A percentile compares a stretch with the other conserved stretches of the same genome.
phyloP scores from a whole-genome alignment of 2,113 vertebrate species.

The Ictalurus punctatus region DNA sequence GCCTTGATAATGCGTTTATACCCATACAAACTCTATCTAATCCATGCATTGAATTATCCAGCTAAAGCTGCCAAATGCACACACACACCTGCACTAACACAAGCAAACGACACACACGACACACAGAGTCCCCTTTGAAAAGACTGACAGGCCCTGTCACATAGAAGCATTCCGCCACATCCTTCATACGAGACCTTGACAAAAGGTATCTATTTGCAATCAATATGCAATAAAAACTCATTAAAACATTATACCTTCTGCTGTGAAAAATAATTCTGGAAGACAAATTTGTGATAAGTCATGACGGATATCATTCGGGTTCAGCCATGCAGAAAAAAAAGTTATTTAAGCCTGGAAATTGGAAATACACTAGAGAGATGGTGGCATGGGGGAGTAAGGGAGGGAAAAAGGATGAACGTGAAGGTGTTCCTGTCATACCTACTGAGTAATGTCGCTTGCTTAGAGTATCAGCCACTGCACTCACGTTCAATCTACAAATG shows the following conservation, averaged over 20 bases:
- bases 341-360: conserved; percentile 70
- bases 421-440: conserved; percentile 17
- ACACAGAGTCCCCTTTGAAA: conserved; percentile 2
- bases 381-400: conserved; percentile 19
- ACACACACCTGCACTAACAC: background rate
- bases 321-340: conserved; percentile 70
- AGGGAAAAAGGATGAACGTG: conserved; percentile 44
- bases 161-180: conserved; percentile 45
- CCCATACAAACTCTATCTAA: conserved; percentile 57
- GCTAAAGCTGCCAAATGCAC: conserved; percentile 33
- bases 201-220: conserved; percentile 69
- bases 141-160: conserved; percentile 27
- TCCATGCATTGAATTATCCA: conserved; percentile 57
- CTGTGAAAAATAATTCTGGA: conserved; percentile 70
- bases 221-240: conserved; percentile 76
- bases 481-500: conserved; percentile 5
- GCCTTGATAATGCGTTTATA: conserved; percentile 62
- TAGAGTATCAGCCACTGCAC: background rate
- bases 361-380: conserved; percentile 48
- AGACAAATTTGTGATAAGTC: conserved; percentile 71
- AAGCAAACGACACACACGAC: background rate
- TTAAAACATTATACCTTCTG: conserved; percentile 69
- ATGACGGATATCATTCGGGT: conserved; percentile 64
- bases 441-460: background rate
- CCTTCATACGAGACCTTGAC: conserved; percentile 59